A percentile compares a stretch with the other conserved stretches of the same genome.
Conservation (phyloP, 2,888 invertebrate genomes). For the Noctua janthina region DNA sequence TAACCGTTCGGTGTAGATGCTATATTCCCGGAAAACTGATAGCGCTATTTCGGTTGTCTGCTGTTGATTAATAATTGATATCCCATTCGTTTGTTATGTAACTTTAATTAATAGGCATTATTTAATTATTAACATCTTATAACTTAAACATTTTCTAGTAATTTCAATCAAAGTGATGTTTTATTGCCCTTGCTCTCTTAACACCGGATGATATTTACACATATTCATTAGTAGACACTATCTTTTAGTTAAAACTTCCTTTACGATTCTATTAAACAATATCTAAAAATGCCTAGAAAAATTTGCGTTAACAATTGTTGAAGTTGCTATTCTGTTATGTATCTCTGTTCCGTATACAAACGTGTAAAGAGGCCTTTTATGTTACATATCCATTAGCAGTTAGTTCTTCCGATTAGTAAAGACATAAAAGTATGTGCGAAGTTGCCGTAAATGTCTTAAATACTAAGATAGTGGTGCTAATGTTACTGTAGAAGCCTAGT, state of each 20-base stretch:
- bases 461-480: constrained; percentile 1
- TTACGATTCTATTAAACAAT: not conserved
- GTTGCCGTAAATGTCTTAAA: not conserved
- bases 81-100: not conserved
- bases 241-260: not conserved
- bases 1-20: not conserved
- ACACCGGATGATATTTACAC: too few species aligned
- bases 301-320: not conserved
- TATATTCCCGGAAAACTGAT: not conserved
- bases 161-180: too few species aligned
- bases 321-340: not conserved
- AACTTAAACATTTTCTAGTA: too few species aligned
- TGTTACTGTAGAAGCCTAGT: not conserved
- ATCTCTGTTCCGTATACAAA: not conserved
- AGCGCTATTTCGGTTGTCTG: not conserved
- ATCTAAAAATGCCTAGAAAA: not conserved
- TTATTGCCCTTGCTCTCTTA: too few species aligned
- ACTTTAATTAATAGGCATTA: too few species aligned
- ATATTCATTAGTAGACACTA: too few species aligned
- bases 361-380: not conserved
- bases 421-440: constrained; percentile 28
- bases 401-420: not conserved
- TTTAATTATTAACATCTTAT: not conserved
- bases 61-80: not conserved
- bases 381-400: not conserved